Base-by-base conservation (phyloP, 2,113 vertebrate species). In the Pithys albifrons region DNA sequence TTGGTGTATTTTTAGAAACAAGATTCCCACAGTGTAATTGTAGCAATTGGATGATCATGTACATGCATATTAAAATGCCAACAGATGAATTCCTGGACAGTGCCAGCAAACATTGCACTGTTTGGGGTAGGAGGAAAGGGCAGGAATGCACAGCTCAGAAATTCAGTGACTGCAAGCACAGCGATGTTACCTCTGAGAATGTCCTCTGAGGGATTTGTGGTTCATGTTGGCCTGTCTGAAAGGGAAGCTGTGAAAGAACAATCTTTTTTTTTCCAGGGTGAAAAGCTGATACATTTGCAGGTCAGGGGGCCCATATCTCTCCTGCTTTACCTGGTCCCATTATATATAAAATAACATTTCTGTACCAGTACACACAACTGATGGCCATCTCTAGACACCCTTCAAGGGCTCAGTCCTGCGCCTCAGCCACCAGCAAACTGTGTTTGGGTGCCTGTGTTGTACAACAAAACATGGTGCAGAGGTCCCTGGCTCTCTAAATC, bases 1-100 rank as follows among this genome's bases (percentile, higher is more conserved):
- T 18, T 20, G 58, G 28, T 55, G 33, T 87, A 88, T 95, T 95
- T 96, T 96, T 95, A 96, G 88, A 89, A 95, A 74, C 74, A 70
- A 64, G 85, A 95, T 88, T 96, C 93, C 55, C 59, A 45, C 66
- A 59, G 71, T 41, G 57, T 78, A 96, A 96, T 61, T 74, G 87
- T 70, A 93, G 93, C 78, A 70, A 71, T 4, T 65, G 72, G 45
- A 59, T 81, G 72, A 88, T 89, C 7, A 1, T 22, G 70, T 29
- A 11, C 41, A 84, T 19, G 54, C 76, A 85, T 37, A 91, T 80
- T 92, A 92, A 97, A 94, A 95, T 64, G 61, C 46, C 87, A 96
- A 29, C 45, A 75, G 87, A 92, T 29, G 37, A 96, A 97, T 84
- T 93, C 87, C 71, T 79, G 77, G 79, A 61, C 66, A 86, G 64